Conservation (phyloP, 2,113 vertebrate species). For the Zosterops hypoxanthus region DNA sequence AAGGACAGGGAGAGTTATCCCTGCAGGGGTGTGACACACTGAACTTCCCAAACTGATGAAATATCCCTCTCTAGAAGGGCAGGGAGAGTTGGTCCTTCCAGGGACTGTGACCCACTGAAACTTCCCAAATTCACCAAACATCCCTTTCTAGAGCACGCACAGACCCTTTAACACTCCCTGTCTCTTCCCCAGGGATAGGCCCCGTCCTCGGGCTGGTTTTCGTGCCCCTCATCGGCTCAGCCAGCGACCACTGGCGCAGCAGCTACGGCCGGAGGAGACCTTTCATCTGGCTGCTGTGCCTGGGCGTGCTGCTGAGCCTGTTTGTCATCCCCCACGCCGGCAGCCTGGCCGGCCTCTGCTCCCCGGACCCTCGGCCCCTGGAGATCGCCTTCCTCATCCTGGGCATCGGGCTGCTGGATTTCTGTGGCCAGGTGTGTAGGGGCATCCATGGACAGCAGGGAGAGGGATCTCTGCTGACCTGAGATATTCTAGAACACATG, state of each 20-base stretch:
- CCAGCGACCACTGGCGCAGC: constrained; percentile 84
- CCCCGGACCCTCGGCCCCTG: constrained; percentile 61
- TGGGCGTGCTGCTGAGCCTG: constrained; percentile 84
- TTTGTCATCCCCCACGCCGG: constrained; percentile 79
- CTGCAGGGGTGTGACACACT: too few species aligned
- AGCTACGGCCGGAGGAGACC: constrained; percentile 84
- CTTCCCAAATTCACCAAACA: fast-evolving
- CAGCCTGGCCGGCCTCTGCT: constrained; percentile 72
- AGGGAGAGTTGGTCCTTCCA: not conserved
- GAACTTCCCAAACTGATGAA: too few species aligned
- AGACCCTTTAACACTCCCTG: not conserved
- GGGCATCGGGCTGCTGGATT: constrained; percentile 83
- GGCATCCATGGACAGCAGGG: too few species aligned
- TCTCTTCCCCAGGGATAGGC: constrained; percentile 77
- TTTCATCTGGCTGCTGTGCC: constrained; percentile 86
- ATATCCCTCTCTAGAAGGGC: too few species aligned
- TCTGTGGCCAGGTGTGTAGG: constrained; percentile 84
- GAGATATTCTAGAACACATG: too few species aligned
- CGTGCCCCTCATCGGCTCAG: constrained; percentile 80
- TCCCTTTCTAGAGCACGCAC: fast-evolving
- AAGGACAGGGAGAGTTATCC: too few species aligned
- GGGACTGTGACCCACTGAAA: not conserved
- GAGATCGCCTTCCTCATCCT: constrained; percentile 81
- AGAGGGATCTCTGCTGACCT: too few species aligned
- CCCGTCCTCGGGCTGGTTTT: constrained; percentile 84